These are phyloP conservation scores for Osmerus mordax DNA, from an alignment of 2,113 vertebrate species.

Conservation along the genomic window DNA sequence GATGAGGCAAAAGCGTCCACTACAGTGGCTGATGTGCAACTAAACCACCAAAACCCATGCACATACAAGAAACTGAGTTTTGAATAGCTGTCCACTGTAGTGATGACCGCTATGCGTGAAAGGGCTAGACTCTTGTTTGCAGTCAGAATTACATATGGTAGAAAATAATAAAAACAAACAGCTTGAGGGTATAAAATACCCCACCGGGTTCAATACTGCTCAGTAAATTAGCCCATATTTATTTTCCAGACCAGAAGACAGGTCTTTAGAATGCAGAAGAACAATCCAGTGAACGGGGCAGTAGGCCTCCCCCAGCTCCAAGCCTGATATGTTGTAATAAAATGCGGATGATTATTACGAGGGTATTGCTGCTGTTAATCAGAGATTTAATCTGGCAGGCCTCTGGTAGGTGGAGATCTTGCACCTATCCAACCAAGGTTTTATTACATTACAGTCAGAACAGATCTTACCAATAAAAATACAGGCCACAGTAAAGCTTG, in stretches of 20 bases:
- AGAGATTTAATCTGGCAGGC: constrained; percentile 31
- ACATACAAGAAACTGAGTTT: too few species aligned
- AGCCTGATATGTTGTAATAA: constrained; percentile 37
- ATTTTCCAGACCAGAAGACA: constrained; percentile 15
- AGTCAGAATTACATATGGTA: not conserved
- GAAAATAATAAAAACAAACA: not conserved
- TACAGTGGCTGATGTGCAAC: too few species aligned
- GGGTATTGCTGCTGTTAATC: constrained; percentile 44
- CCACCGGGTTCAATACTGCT: not conserved
- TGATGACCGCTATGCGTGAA: too few species aligned
- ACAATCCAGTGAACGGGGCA: constrained; percentile 25
- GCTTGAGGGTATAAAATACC: not conserved
- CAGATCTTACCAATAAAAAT: not conserved
- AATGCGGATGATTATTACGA: constrained; percentile 42
- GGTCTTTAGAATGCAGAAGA: constrained; percentile 26
- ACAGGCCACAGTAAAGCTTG: not conserved
- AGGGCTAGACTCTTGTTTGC: not conserved
- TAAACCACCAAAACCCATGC: too few species aligned
- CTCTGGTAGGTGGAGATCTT: constrained; percentile 26
- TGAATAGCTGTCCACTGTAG: too few species aligned
- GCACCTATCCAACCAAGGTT: constrained; percentile 18
- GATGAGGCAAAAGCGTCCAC: too few species aligned
- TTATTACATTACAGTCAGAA: constrained; percentile 5
- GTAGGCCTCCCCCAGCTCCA: constrained; percentile 19
- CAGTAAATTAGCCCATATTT: constrained; percentile 21